Evolutionary conservation across 2,113 vertebrate genomes (phyloP).

Genomic region (Triplophysa dalaica): DNA sequence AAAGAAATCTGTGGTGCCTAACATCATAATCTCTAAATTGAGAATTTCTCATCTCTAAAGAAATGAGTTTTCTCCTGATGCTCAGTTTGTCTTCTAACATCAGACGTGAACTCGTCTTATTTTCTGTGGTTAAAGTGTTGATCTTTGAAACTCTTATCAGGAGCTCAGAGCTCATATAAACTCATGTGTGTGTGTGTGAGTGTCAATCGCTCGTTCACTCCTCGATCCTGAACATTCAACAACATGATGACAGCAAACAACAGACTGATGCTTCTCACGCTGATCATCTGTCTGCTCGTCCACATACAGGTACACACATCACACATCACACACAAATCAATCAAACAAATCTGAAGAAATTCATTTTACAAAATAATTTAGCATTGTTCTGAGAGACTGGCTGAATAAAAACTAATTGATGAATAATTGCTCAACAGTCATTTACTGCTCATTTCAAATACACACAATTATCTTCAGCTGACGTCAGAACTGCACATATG

Average conservation of each 20-base stretch:
- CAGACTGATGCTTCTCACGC: conserved; percentile 52
- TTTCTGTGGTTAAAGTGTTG: conserved; percentile 61
- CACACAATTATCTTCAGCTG: no score
- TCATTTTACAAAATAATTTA: no score
- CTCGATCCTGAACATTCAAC: conserved; percentile 7
- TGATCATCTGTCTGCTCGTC: conserved; percentile 62
- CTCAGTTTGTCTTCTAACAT: background rate
- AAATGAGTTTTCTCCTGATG: no score
- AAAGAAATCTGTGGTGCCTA: background rate
- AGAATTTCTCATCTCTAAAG: no score
- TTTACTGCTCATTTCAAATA: no score
- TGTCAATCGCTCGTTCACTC: background rate
- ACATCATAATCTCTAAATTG: background rate
- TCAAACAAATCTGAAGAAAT: no score
- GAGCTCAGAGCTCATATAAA: conserved; percentile 62
- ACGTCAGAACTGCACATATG: no score
- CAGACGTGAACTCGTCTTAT: conserved; percentile 48
- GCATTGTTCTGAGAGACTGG: no score
- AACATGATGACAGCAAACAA: conserved; percentile 63
- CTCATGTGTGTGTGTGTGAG: no score
- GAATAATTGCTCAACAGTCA: no score
- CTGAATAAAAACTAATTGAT: no score
- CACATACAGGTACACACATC: conserved; percentile 59
- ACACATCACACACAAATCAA: no score
- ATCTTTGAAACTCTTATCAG: conserved; percentile 55